These are phyloP conservation scores for Chelidonichthys spinosus DNA, from an alignment of 2,797 vertebrate genomes.

Conservation along the genomic window DNA sequence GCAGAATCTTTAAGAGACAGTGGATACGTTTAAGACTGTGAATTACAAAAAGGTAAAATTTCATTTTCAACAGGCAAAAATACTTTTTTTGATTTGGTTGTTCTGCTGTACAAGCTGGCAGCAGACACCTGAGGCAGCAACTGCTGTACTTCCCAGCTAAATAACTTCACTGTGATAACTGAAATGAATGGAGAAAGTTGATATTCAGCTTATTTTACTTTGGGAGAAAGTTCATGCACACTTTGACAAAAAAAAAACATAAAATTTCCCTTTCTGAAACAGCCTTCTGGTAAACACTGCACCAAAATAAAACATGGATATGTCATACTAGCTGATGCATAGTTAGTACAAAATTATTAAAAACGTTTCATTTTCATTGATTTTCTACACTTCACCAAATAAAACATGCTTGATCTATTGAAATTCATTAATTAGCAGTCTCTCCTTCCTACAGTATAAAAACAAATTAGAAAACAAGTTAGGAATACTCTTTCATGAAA, in stretches of 20 bases:
- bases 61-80: slow-evolving; percentile 51
- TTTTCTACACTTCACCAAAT: slow-evolving; percentile 38
- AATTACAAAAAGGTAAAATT: slow-evolving; percentile 54
- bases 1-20: slow-evolving; percentile 38
- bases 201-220: slow-evolving; percentile 48
- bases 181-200: slow-evolving; percentile 39
- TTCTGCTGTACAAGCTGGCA: slow-evolving; percentile 50
- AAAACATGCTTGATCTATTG: slow-evolving; percentile 63
- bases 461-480: slow-evolving; percentile 61
- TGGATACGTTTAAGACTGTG: slow-evolving; percentile 44
- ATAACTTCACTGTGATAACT: slow-evolving; percentile 41
- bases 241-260: slow-evolving; percentile 38
- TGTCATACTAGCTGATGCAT: slow-evolving; percentile 38
- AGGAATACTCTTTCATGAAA: slow-evolving; percentile 55
- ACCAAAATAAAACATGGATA: slow-evolving; percentile 42
- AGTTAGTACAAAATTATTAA: slow-evolving; percentile 46
- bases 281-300: slow-evolving; percentile 33
- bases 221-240: slow-evolving; percentile 59
- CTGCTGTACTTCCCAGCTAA: slow-evolving; percentile 32
- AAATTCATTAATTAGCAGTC: slow-evolving; percentile 36
- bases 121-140: slow-evolving; percentile 45
- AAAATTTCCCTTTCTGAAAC: slow-evolving; percentile 27
- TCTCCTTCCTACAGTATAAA: slow-evolving; percentile 65
- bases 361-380: slow-evolving; percentile 44
- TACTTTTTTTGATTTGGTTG: slow-evolving; percentile 26